These are phyloP conservation scores for Dasyurus viverrinus DNA, from an alignment of 2,113 vertebrate genomes.

Conservation along the genomic window DNA sequence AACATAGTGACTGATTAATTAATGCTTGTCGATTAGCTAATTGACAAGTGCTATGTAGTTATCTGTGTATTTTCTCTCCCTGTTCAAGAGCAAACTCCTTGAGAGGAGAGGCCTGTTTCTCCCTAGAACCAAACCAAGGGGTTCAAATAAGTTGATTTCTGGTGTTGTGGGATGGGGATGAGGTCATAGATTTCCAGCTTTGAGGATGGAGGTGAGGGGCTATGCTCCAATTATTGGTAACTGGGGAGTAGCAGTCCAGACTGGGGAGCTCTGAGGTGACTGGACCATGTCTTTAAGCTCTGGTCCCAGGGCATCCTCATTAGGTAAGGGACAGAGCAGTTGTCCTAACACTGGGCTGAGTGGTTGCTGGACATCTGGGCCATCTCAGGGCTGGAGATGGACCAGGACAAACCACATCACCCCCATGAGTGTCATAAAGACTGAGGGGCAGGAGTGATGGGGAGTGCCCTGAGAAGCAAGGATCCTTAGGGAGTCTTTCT, in stretches of 20 bases:
- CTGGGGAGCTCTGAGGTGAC: neutral
- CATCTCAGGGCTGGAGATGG: neutral
- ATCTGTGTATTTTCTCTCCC: neutral
- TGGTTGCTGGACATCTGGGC: neutral
- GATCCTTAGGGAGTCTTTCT: neutral
- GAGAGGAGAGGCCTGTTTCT: neutral
- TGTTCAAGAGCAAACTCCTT: neutral
- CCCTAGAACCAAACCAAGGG: neutral
- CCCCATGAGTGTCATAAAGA: neutral
- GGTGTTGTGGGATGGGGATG: neutral
- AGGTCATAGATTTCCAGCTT: neutral
- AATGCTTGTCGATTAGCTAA: neutral
- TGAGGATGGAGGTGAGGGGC: neutral
- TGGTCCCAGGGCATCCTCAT: neutral
- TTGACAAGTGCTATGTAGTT: neutral
- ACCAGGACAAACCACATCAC: neutral
- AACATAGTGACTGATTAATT: neutral
- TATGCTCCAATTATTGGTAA: neutral
- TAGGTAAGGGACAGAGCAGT: neutral
- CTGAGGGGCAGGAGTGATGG: neutral
- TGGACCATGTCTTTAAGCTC: neutral
- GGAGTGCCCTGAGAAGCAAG: neutral
- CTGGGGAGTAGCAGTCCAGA: neutral
- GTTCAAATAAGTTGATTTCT: neutral
- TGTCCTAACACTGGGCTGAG: neutral